Evolutionary conservation across 2,797 vertebrate genomes (phyloP).

Genomic region (Phrynocephalus guinanensis): DNA sequence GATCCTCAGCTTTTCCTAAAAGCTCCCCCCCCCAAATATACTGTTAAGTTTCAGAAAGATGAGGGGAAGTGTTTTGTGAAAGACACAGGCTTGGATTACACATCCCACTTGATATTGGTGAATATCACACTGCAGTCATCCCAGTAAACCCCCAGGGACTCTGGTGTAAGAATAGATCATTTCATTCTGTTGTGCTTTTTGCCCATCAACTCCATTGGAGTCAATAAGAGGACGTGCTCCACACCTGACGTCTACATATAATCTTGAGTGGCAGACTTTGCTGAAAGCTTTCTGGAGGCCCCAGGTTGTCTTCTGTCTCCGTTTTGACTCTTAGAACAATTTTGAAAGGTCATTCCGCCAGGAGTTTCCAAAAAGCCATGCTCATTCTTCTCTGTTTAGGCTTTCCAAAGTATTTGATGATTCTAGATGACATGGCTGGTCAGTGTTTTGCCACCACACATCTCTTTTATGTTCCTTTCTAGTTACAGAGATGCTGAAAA

Average conservation of each 20-base stretch:
- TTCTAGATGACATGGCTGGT: not conserved
- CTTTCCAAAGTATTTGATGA: not conserved
- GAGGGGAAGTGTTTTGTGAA: too few species aligned
- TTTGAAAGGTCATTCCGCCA: not conserved
- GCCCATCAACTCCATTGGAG: not conserved
- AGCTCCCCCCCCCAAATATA: not conserved
- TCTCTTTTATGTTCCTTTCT: conserved; percentile 60
- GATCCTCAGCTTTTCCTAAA: too few species aligned
- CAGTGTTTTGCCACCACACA: not conserved
- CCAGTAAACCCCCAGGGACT: too few species aligned
- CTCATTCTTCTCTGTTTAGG: not conserved
- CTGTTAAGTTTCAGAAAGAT: not conserved
- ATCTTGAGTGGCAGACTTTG: not conserved
- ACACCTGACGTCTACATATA: not conserved
- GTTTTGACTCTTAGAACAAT: not conserved
- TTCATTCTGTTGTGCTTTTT: not conserved
- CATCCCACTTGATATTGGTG: not conserved
- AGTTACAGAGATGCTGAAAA: conserved; percentile 89
- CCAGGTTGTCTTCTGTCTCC: not conserved
- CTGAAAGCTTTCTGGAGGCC: conserved; percentile 32
- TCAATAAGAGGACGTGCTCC: not conserved
- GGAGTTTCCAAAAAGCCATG: not conserved
- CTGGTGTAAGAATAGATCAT: not conserved
- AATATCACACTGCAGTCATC: not conserved
- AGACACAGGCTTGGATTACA: not conserved